These are phyloP conservation scores for Spea multiplicata DNA, from an alignment of 2,113 vertebrate species.

Conservation along the genomic window DNA sequence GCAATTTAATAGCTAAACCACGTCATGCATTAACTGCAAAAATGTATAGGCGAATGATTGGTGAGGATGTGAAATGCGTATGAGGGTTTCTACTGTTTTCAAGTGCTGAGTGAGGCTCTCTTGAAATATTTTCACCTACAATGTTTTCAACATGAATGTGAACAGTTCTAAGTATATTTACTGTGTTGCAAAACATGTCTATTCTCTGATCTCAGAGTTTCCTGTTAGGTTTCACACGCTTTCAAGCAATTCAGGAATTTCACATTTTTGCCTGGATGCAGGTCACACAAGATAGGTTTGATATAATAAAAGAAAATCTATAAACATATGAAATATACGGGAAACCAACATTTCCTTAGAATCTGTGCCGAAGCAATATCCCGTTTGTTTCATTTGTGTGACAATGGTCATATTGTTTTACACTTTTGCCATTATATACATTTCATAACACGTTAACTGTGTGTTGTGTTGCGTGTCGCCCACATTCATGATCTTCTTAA, in stretches of 20 bases:
- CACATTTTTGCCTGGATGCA: background rate
- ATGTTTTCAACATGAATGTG: background rate
- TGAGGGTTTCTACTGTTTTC: background rate
- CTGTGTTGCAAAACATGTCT: background rate
- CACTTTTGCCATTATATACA: too few species aligned
- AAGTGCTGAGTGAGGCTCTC: background rate
- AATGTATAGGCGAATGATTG: background rate
- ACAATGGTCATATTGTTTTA: too few species aligned
- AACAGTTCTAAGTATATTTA: background rate
- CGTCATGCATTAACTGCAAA: background rate
- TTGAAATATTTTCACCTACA: background rate
- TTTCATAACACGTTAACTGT: too few species aligned
- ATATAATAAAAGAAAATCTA: background rate
- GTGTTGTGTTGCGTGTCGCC: too few species aligned
- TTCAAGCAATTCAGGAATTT: conserved; percentile 19
- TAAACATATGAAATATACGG: background rate
- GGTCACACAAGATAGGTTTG: background rate
- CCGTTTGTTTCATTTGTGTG: too few species aligned
- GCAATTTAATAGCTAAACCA: background rate
- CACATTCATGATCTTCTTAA: too few species aligned
- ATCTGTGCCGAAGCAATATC: too few species aligned
- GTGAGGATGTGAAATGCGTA: background rate
- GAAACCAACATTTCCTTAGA: too few species aligned
- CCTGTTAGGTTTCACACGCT: conserved; percentile 26
- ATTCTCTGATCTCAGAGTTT: conserved; percentile 1